Conservation (phyloP, 2,113 vertebrate genomes). For the Arizona elegans region DNA sequence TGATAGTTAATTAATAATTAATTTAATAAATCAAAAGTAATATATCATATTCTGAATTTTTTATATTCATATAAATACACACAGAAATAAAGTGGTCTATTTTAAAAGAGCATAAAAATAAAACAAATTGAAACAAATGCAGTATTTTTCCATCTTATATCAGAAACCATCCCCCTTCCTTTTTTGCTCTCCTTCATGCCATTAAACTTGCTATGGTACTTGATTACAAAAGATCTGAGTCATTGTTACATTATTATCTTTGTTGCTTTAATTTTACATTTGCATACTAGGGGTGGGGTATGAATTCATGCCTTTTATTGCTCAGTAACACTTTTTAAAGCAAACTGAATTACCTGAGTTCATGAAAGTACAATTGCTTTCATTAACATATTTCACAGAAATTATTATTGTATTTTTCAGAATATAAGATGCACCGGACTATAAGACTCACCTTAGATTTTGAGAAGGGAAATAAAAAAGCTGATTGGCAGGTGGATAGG, state of each 20-base stretch:
- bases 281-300: neutral
- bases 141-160: neutral
- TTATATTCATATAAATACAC: neutral
- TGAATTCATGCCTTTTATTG: accelerated
- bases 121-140: neutral
- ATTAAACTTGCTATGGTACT: neutral
- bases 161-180: neutral
- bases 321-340: neutral
- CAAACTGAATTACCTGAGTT: neutral
- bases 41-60: neutral
- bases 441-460: no score
- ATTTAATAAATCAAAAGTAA: constrained; percentile 8
- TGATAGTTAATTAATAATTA: constrained; percentile 10
- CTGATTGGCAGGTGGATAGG: no score
- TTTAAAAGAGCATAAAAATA: neutral
- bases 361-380: neutral
- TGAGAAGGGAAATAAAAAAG: no score
- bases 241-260: neutral
- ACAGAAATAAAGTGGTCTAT: constrained; percentile 7
- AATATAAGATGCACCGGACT: no score
- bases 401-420: neutral
- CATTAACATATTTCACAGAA: neutral
- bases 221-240: neutral
- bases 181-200: neutral
- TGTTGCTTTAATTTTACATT: neutral